A percentile compares a stretch with the other conserved stretches of the same genome.
Evolutionary conservation across 2,888 invertebrate species (phyloP).

Genomic region (Calliscelio sp.): DNA sequence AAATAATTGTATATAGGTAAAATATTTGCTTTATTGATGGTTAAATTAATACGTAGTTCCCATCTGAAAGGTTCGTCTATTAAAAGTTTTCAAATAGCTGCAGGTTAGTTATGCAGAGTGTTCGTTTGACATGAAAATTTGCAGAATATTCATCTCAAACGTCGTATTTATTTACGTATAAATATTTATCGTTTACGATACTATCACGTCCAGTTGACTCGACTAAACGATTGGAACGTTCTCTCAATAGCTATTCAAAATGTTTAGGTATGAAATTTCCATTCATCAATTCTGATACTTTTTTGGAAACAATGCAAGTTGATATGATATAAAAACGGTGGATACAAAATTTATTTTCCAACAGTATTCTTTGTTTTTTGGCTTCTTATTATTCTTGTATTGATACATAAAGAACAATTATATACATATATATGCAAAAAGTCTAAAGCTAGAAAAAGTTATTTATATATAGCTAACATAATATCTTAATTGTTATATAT

Average conservation of each 20-base stretch:
- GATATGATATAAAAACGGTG: conserved; percentile 14
- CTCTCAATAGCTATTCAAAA: conserved; percentile 63
- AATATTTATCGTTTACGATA: conserved; percentile 71
- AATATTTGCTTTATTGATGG: conserved; percentile 19
- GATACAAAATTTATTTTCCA: not conserved
- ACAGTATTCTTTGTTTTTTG: no score
- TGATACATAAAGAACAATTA: no score
- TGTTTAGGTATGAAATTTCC: conserved; percentile 66
- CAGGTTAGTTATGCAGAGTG: conserved; percentile 24
- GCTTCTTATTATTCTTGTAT: no score
- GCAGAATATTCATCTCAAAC: conserved; percentile 38
- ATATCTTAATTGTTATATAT: no score
- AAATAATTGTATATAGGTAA: no score
- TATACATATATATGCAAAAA: no score
- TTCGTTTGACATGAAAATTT: conserved; percentile 48
- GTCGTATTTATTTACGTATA: conserved; percentile 72
- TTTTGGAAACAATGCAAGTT: conserved; percentile 18
- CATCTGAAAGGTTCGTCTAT: conserved; percentile 4
- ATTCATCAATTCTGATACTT: conserved; percentile 32
- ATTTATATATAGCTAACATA: no score
- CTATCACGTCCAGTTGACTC: conserved; percentile 64
- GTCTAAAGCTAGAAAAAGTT: no score
- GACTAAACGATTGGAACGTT: conserved; percentile 73
- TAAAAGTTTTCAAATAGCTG: conserved; percentile 35
- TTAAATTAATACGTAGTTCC: conserved; percentile 15